Evolutionary conservation across 2,797 vertebrate genomes (phyloP), one percentile per base, ranked within the genome.

Genomic region (Pitangus sulphuratus): DNA sequence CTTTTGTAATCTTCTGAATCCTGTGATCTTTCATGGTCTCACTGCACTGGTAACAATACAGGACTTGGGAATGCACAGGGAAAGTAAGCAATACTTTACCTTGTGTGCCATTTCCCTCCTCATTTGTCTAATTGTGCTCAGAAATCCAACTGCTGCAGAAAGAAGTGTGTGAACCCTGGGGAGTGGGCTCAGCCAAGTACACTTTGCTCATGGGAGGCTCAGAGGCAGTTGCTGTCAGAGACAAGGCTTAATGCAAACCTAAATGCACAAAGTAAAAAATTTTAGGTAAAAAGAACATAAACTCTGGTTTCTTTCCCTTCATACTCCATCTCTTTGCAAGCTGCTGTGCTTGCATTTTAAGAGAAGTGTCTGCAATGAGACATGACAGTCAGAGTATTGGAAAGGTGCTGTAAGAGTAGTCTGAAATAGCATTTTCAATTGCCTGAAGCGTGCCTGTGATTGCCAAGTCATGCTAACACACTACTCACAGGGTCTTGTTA

Each of bases 11-110:
- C 18, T 51, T n/a, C 65, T 51, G 50, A 69, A 61, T 25, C 54
- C 28, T 42, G 25, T 31, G 17, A 33, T 53, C 53, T n/a, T 8
- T 64, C 0, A 0, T 13, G 17, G 10, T 51, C 39, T 56, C 37
- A 62, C 31, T 53, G 58, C 72, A n/a, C 3, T 13, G 20, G 66
- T 31, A 65, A 76, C 6, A 45, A 11, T 6, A 12, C 13, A 54
- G 51, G 56, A 30, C 14, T 53, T 58, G 37, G 35, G 44, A 87
- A 62, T 0, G 3, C 5, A 5, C 2, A 8, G 56, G 31, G 54
- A 40, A 82, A 70, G n/a, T 57, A 71, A 72, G 70, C 5, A 15
- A 6, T 66, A 7, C 25, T 62, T 85, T n/a, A 56, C 48, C 25
- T 61, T 19, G 21, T 39, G 57, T 89, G 53, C 20, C 15, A 6